Evolutionary conservation across 2,113 vertebrate genomes (phyloP).

Genomic region (Hippolais icterina): DNA sequence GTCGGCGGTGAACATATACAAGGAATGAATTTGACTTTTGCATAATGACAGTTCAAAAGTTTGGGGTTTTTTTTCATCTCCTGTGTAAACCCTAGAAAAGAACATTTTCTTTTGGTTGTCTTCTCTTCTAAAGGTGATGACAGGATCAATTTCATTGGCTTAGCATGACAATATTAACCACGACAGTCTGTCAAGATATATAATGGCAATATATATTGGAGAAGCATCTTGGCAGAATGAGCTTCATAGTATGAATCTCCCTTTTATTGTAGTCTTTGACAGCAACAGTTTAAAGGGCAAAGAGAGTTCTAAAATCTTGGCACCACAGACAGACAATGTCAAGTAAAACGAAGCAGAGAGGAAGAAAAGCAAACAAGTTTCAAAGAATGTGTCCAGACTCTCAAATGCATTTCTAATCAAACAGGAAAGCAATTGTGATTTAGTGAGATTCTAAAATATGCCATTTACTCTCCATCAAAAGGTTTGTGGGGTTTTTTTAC

Average conservation of each 20-base stretch:
- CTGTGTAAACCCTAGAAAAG: constrained; percentile 25
- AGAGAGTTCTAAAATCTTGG: constrained; percentile 12
- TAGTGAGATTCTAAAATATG: constrained; percentile 49
- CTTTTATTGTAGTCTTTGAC: constrained; percentile 25
- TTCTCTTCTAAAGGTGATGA: constrained; percentile 44
- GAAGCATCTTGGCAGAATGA: background rate
- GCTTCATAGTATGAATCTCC: background rate
- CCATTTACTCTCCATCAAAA: constrained; percentile 59
- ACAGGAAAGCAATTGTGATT: constrained; percentile 44
- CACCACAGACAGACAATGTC: constrained; percentile 41
- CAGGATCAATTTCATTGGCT: constrained; percentile 59
- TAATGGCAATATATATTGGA: constrained; percentile 23
- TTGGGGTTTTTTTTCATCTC: background rate
- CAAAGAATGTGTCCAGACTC: constrained; percentile 52
- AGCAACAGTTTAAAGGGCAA: constrained; percentile 31
- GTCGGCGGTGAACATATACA: background rate
- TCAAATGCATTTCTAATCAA: constrained; percentile 50
- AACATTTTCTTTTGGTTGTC: constrained; percentile 11
- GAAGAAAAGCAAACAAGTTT: constrained; percentile 51
- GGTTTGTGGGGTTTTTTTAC: constrained; percentile 33
- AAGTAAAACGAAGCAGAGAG: constrained; percentile 25
- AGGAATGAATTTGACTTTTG: background rate
- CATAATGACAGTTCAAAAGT: background rate
- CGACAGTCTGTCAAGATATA: constrained; percentile 31
- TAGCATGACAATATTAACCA: constrained; percentile 59